phyloP scores from a whole-genome alignment of 2,113 vertebrate species.

The Boulengeromyrus knoepffleri region DNA sequence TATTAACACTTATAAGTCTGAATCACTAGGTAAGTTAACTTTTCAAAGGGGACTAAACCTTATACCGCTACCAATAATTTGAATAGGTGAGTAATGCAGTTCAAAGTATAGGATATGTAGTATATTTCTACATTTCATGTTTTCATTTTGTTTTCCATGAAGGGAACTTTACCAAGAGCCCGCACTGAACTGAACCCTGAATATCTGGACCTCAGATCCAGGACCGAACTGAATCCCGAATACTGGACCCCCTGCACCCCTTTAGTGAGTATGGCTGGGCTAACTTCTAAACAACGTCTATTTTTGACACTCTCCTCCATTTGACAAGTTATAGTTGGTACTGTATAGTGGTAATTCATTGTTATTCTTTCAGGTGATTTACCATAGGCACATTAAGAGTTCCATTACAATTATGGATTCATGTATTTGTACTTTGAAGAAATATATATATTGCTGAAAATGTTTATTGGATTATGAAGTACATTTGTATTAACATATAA shows the following conservation, averaged over 20 bases:
- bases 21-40: background rate
- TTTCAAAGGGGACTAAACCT: background rate
- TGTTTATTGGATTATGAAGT: background rate
- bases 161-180: constrained; percentile 69
- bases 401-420: background rate
- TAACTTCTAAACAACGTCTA: constrained; percentile 18
- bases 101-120: background rate
- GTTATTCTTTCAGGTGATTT: background rate
- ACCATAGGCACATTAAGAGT: background rate
- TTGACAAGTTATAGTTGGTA: background rate
- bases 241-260: constrained; percentile 75
- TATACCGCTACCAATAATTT: background rate
- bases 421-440: background rate
- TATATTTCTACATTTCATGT: constrained; percentile 29
- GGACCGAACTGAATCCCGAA: constrained; percentile 69
- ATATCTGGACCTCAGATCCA: constrained; percentile 70
- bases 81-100: background rate
- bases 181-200: constrained; percentile 73
- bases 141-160: constrained; percentile 48
- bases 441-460: background rate
- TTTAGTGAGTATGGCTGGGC: constrained; percentile 64
- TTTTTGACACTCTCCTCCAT: background rate
- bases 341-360: background rate
- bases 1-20: background rate
- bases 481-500: background rate